These are phyloP conservation scores for Cochlearius cochlearius DNA, from an alignment of 2,113 vertebrate species.

Conservation along the genomic window DNA sequence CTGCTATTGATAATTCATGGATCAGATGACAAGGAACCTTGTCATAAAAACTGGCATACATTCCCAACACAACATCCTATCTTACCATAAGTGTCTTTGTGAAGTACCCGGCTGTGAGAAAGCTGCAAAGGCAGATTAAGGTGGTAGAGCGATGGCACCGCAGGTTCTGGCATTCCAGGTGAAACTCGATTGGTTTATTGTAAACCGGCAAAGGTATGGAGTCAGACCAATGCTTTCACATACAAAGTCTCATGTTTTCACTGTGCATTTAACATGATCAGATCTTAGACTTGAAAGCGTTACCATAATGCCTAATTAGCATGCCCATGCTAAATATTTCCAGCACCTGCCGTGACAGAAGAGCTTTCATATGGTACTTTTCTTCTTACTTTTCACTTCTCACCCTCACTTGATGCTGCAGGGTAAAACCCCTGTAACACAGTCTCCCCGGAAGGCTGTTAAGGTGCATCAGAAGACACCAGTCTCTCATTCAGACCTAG, in stretches of 20 bases:
- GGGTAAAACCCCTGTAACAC: not conserved
- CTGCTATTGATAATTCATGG: not conserved
- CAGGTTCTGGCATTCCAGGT: not conserved
- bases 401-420: not conserved
- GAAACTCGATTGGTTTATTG: not conserved
- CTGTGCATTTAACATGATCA: not conserved
- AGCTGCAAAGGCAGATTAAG: not conserved
- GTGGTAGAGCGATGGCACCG: not conserved
- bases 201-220: not conserved
- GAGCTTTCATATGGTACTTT: not conserved
- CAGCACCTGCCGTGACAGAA: not conserved
- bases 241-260: not conserved
- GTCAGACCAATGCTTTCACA: not conserved
- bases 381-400: not conserved
- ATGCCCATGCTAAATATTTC: not conserved
- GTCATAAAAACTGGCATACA: not conserved
- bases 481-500: not conserved
- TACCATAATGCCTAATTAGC: not conserved
- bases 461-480: not conserved
- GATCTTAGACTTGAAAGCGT: not conserved
- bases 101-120: not conserved
- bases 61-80: not conserved
- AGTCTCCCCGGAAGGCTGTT: not conserved
- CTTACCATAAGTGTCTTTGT: not conserved
- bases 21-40: not conserved